Conservation (phyloP, 2,888 invertebrate genomes). For the Pasiphila rectangulata region DNA sequence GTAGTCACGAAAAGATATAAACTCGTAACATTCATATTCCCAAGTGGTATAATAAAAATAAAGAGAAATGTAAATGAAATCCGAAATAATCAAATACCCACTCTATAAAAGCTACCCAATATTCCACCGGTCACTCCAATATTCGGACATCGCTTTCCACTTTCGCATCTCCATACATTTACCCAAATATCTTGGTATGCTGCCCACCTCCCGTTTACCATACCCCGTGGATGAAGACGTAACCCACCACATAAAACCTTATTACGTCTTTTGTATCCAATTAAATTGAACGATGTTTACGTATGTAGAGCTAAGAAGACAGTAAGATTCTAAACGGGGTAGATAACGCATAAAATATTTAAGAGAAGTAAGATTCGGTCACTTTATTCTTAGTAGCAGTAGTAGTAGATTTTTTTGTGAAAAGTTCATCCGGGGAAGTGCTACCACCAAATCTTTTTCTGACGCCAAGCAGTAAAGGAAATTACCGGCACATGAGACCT, state of each 20-base stretch:
- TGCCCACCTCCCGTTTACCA: conserved; percentile 23
- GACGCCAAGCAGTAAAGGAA: no score
- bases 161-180: conserved; percentile 32
- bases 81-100: conserved; percentile 3
- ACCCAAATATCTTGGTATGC: conserved; percentile 29
- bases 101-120: conserved; percentile 12
- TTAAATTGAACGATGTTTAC: conserved; percentile 49
- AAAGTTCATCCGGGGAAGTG: no score
- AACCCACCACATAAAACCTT: conserved; percentile 57
- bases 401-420: no score
- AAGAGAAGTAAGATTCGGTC: no score
- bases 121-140: conserved; percentile 19
- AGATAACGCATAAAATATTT: no score
- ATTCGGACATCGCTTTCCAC: conserved; percentile 25
- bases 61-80: not conserved
- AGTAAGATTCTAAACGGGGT: not conserved
- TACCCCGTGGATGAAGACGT: conserved; percentile 50
- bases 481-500: no score
- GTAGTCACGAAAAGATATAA: no score
- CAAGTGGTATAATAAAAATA: not conserved
- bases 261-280: conserved; percentile 66
- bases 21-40: no score
- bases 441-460: no score
- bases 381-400: no score
- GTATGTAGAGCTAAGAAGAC: conserved; percentile 5